phyloP scores from a whole-genome alignment of 2,888 invertebrate genomes.

The Trissolcus japonicus region DNA sequence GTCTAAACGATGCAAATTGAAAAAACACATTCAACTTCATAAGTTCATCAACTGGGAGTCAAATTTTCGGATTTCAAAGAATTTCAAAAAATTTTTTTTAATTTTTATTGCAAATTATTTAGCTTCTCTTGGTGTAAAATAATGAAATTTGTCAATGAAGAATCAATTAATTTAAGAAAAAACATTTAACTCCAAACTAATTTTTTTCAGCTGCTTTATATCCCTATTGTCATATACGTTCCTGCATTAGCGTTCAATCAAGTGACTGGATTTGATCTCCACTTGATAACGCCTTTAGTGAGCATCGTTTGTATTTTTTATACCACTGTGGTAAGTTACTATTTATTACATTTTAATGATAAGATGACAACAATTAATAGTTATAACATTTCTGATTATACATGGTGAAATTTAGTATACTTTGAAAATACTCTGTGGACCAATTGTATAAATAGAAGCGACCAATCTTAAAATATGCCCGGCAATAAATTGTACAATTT shows the following conservation, averaged over 20 bases:
- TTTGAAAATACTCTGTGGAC: too few relatives aligned
- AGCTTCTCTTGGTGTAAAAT: not conserved
- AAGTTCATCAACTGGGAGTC: too few relatives aligned
- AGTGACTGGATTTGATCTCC: conserved; percentile 89
- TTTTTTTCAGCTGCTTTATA: conserved; percentile 79
- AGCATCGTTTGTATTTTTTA: conserved; percentile 95
- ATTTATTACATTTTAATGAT: not conserved
- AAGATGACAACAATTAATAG: too few relatives aligned
- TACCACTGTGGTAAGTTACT: conserved; percentile 87
- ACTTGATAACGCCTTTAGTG: conserved; percentile 86
- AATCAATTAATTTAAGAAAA: not conserved
- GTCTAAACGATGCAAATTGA: too few relatives aligned
- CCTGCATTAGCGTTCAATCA: conserved; percentile 91
- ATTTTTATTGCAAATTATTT: not conserved
- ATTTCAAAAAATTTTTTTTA: too few relatives aligned
- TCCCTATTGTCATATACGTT: conserved; percentile 91
- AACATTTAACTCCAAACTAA: not conserved
- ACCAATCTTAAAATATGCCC: too few relatives aligned
- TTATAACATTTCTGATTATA: too few relatives aligned
- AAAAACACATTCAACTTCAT: too few relatives aligned
- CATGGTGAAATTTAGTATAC: not conserved
- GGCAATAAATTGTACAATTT: too few relatives aligned
- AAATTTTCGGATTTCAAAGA: too few relatives aligned
- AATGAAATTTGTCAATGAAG: not conserved
- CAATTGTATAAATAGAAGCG: too few relatives aligned